A percentile compares a stretch with the other conserved stretches of the same genome.
phyloP scores from a whole-genome alignment of 1,140 invertebrate species.

The Nebria ingens region DNA sequence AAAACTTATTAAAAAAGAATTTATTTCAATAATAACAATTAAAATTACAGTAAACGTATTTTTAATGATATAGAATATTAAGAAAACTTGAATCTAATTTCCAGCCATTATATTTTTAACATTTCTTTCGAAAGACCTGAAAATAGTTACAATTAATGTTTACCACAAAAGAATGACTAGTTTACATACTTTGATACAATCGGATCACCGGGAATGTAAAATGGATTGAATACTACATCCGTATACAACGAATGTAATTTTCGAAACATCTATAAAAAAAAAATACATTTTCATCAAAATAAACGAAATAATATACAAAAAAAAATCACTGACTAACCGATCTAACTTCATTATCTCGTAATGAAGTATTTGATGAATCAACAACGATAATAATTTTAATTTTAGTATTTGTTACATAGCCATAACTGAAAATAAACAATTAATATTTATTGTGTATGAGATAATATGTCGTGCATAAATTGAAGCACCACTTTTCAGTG shows the following conservation, averaged over 20 bases:
- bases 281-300: constrained; percentile 10
- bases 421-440: constrained; percentile 65
- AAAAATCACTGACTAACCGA: constrained; percentile 51
- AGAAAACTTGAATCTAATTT: no score
- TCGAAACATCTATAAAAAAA: constrained; percentile 64
- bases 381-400: constrained; percentile 91
- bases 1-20: no score
- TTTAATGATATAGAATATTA: no score
- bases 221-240: constrained; percentile 89
- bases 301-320: no score
- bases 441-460: no score
- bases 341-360: constrained; percentile 90
- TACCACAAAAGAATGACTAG: no score
- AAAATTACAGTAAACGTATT: no score
- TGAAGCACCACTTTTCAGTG: no score
- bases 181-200: constrained; percentile 70
- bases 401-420: constrained; percentile 95
- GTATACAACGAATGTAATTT: constrained; percentile 84
- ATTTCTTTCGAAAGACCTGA: constrained; percentile 49
- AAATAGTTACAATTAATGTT: no score
- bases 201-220: constrained; percentile 79
- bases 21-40: no score
- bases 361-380: constrained; percentile 76
- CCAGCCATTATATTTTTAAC: constrained; percentile 51
- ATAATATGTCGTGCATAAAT: no score